Percentiles rank a stretch among this genome's conserved stretches.
Conservation (phyloP, 1,140 invertebrate genomes). For the Euwallacea similis region DNA sequence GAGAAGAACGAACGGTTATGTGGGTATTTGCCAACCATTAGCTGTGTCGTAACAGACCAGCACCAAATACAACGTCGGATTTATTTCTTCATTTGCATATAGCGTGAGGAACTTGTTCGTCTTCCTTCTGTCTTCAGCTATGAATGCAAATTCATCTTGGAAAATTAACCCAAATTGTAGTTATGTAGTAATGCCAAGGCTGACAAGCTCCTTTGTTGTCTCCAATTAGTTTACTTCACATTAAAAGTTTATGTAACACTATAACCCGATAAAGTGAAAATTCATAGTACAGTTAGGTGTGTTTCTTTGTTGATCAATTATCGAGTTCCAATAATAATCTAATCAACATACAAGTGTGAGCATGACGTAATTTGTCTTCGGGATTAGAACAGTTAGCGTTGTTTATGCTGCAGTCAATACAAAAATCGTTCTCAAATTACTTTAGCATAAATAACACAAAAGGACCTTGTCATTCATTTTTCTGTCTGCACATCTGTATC, state of each 20-base stretch:
- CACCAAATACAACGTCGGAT: constrained; percentile 5
- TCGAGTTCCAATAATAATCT: constrained; percentile 19
- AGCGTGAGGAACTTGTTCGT: no score
- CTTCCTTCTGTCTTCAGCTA: no score
- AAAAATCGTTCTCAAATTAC: neutral
- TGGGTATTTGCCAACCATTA: constrained; percentile 39
- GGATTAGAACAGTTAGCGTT: constrained; percentile 16
- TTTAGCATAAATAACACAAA: neutral
- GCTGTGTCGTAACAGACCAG: constrained; percentile 37
- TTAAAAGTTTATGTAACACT: constrained; percentile 17
- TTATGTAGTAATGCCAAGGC: no score
- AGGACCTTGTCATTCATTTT: neutral
- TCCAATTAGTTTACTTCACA: neutral
- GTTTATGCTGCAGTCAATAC: neutral
- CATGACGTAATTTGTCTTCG: constrained; percentile 23
- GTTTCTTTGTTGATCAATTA: constrained; percentile 25
- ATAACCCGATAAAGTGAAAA: constrained; percentile 23
- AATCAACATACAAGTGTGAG: constrained; percentile 21
- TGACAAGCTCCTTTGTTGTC: neutral
- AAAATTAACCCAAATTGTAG: no score
- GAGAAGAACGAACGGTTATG: constrained; percentile 40
- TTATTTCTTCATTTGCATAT: no score
- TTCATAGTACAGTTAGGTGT: constrained; percentile 28
- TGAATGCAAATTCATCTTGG: no score
- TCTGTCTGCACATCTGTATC: constrained; percentile 8